Evolutionary conservation across 2,888 invertebrate species (phyloP), one percentile per base, ranked within the genome.

Genomic region (Metellina segmentata): DNA sequence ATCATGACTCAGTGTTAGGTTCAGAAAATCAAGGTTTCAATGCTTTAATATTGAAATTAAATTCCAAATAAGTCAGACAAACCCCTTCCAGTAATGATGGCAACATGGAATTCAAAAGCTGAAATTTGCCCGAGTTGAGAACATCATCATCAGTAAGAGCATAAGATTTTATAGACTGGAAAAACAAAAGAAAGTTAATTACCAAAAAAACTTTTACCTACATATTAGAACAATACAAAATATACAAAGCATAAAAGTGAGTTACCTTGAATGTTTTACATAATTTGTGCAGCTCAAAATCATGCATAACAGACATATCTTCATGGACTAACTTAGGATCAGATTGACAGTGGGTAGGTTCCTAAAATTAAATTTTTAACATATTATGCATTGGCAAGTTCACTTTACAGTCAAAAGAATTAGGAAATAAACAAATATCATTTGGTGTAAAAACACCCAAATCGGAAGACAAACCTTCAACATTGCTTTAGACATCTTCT

Each of bases 271-370:
- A 96, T 86, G 96, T 96, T 94, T 96, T 95, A 49, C 98, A 97
- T 79, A 98, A 95, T 94, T 97, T 96, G 95, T 97, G 97, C 93
- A 99, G 97, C 95, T 99, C 98, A 95, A 98, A 99, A 95, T 99
- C 99, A 0, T 98, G 98, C 96, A 98, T 96, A 94, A 97, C 97
- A 72, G 96, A 96, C 94, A 99, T 96, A 94, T 99, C 99, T 94
- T 99, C 98, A 91, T 97, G 96, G 69, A 98, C 97, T 94, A 95
- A 94, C 19, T 95, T 93, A 72, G 94, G 94, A 87, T 95, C 94
- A 16, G 95, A 95, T 77, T 95, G 94, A 90, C 92, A 93, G 93
- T 95, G 95, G 9, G 94, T 94, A n/a, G 95, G 95, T 92, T 95
- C 95, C 95, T 95, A 85, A 93, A 34, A 71, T 70, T 13, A n/a